Base-by-base conservation (phyloP, 1,140 invertebrate genomes). In the Drosophila erecta region DNA sequence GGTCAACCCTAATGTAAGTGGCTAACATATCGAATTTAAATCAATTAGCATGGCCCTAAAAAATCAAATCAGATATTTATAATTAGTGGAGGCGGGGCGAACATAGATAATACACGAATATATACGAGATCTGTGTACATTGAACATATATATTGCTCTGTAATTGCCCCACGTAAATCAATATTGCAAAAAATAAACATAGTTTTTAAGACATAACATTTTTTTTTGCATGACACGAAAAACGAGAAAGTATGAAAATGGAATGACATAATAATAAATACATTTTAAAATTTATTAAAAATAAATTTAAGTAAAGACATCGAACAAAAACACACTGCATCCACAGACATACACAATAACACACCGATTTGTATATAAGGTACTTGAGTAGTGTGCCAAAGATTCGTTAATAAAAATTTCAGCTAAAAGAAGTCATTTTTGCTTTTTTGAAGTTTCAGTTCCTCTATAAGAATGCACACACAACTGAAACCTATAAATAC, bases 1-100 rank as follows among this genome's bases (percentile, higher is more conserved):
- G 44, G n/a, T 58, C 17, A 59, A 60, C 55, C 47, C 10, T 87
- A 67, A 60, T 64, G 47, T 79, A 86, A 86, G 81, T 64, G 79
- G 86, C 84, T 83, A 87, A 90, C 87, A 90, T 90, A 90, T 90
- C 87, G 87, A 90, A 90, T 90, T 90, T 90, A 90, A 90, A 90
- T 84, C 77, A 90, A 89, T 89, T 89, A 89, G 76, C 69, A 79
- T 80, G 70, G 76, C 84, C 83, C 75, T 58, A 77, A 69, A 49
- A 66, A 66, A 53, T 62, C 44, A 67, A 53, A 24, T 24, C 17
- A 24, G 0, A 58, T 62, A 76, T 30, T 53, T 40, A 50, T 40
- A 56, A 40, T 35, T 24, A 65, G 37, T 47, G 35, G 24, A 27
- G 50, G 71, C 46, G 60, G 50, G 53, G 53, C 59, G 30, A 15